These are phyloP conservation scores for Napeogenes sylphis DNA, from an alignment of 2,888 invertebrate species.

Conservation along the genomic window DNA sequence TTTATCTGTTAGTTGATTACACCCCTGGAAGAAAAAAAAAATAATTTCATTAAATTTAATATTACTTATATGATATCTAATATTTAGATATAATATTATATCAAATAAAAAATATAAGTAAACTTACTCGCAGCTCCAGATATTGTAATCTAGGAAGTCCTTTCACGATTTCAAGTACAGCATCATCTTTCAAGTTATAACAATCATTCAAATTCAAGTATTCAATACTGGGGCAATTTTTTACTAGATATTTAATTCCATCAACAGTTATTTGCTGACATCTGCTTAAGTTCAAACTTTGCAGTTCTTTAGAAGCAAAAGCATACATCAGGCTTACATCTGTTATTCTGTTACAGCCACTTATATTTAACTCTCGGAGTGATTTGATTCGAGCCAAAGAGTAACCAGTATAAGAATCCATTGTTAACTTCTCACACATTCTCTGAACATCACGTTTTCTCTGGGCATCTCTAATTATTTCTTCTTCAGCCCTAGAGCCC, in stretches of 20 bases:
- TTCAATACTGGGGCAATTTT: constrained; percentile 83
- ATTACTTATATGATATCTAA: not conserved
- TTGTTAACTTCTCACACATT: constrained; percentile 76
- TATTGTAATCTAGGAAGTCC: constrained; percentile 71
- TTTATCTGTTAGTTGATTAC: constrained; percentile 78
- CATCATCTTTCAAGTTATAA: constrained; percentile 82
- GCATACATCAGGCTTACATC: constrained; percentile 84
- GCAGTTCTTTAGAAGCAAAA: constrained; percentile 81
- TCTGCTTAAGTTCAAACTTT: constrained; percentile 79
- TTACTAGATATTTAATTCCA: constrained; percentile 80
- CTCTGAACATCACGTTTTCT: constrained; percentile 80
- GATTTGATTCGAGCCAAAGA: constrained; percentile 75
- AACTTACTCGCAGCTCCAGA: constrained; percentile 76
- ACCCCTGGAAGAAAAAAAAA: constrained; percentile 66
- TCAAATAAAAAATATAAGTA: constrained; percentile 9
- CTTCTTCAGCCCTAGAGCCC: constrained; percentile 82
- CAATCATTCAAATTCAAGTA: constrained; percentile 82
- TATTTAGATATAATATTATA: not conserved
- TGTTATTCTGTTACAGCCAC: constrained; percentile 83
- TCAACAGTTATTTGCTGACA: constrained; percentile 83
- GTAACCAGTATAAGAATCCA: constrained; percentile 64
- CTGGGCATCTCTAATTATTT: constrained; percentile 81
- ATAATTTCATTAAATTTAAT: not conserved
- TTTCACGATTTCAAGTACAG: constrained; percentile 58
- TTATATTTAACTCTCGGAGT: constrained; percentile 79